Base-by-base conservation (phyloP, 2,888 invertebrate genomes). In the Incurvaria masculella region DNA sequence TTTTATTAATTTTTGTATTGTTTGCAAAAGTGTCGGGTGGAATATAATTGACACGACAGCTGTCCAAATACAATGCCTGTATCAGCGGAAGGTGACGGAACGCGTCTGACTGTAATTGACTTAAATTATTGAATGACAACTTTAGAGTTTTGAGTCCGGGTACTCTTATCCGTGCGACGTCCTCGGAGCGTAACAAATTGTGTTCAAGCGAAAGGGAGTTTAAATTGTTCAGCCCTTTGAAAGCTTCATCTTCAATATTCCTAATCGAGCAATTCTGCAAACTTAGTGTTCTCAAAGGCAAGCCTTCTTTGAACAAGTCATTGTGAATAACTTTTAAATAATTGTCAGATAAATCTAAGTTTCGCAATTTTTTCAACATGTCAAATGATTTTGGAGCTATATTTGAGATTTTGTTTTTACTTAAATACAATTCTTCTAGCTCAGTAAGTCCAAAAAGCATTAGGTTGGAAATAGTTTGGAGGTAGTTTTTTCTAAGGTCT, bases 291-390 rank as follows among this genome's bases (percentile, higher is more conserved):
- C 88, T 82, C 40, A 94, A 79, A 0, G 89, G 88, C 53, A 92
- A 68, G 21, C 89, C 86, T 54, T 89, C 88, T 61, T 88, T 86
- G 60, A 92, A 90, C 53, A 89, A 83, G 53, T 85, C 82, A 56
- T 85, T 86, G 53, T 89, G 86, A 8, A 95, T 72, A 44, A 85
- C 76, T 53, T 81, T 81, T 17, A 95, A 67, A 8, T 83, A 82
- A 72, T 95, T 95, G 56, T 86, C 84, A 0, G 91, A 88, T 21
- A 95, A 74, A 66, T 92, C 91, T 18, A 95, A 74, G 27, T 87
- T 83, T 53, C 89, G 80, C 6, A 95, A 70, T 59, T 88, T 88
- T 60, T 88, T 89, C 27, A 94, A 72, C 44, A 88, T 84, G 33
- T 85, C 86, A 56, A 95, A 86, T 0, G 90, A 86, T 60, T 85